Evolutionary conservation across 2,797 vertebrate species (phyloP).

Genomic region (Rhinoraja longicauda): DNA sequence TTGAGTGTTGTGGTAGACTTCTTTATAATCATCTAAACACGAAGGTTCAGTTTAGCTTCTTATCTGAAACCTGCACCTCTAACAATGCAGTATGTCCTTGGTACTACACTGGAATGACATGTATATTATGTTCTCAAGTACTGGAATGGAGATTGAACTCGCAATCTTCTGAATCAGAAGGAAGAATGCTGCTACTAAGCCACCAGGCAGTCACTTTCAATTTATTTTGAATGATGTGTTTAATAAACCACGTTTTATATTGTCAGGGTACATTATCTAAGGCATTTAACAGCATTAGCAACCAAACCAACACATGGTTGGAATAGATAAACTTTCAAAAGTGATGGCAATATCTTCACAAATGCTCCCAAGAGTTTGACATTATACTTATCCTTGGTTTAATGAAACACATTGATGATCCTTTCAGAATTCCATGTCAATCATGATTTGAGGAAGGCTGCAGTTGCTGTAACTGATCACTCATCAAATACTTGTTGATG

Average conservation of each 20-base stretch:
- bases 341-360: neutral
- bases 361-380: neutral
- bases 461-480: neutral
- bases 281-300: neutral
- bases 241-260: constrained; percentile 23
- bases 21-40: neutral
- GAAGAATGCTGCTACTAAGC: neutral
- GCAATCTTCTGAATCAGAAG: neutral
- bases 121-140: constrained; percentile 18
- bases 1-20: neutral
- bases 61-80: neutral
- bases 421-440: neutral
- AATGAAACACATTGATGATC: neutral
- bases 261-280: neutral
- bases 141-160: constrained; percentile 3
- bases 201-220: neutral
- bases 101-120: neutral
- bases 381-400: neutral
- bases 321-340: neutral
- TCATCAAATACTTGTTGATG: neutral
- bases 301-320: neutral
- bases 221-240: constrained; percentile 26
- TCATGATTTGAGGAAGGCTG: neutral
- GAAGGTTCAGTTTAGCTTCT: neutral
- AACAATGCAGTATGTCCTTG: neutral